Percentiles rank a stretch among this genome's conserved stretches.
Conservation (phyloP, 2,888 invertebrate genomes). For the Melanargia galathea region DNA sequence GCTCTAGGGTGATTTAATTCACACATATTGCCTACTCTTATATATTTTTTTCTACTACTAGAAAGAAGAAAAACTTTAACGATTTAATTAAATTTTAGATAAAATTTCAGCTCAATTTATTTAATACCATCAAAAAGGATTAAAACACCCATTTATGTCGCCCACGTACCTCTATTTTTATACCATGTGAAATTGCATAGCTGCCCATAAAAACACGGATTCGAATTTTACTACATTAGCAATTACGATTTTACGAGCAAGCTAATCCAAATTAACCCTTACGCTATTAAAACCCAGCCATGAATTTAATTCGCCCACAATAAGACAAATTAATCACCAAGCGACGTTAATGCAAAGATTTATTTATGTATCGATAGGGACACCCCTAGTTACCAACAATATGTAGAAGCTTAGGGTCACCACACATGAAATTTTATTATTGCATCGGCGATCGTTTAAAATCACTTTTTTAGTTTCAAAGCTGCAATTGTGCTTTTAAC, state of each 20-base stretch:
- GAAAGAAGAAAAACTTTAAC: too few species aligned
- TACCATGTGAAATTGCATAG: constrained; percentile 31
- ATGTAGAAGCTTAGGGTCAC: background rate
- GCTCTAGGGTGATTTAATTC: too few species aligned
- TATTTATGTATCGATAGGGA: background rate
- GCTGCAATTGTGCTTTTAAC: too few species aligned
- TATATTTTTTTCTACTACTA: too few species aligned
- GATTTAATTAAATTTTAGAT: constrained; percentile 14
- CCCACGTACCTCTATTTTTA: constrained; percentile 24
- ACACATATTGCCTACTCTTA: too few species aligned
- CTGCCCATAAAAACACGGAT: constrained; percentile 28
- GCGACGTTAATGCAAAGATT: constrained; percentile 2
- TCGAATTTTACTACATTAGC: constrained; percentile 30
- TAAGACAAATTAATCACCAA: constrained; percentile 26
- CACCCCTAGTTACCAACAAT: background rate
- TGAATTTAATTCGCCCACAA: constrained; percentile 22
- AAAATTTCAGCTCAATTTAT: constrained; percentile 18
- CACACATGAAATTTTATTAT: too few species aligned
- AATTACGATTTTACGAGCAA: constrained; percentile 29
- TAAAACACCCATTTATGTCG: constrained; percentile 24
- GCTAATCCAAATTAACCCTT: constrained; percentile 33
- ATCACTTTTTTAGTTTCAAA: too few species aligned
- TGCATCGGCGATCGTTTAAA: too few species aligned
- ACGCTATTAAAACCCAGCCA: constrained; percentile 26
- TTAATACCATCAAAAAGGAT: constrained; percentile 12